A percentile compares a stretch with the other conserved stretches of the same genome.
These are phyloP conservation scores for Ephydatia muelleri DNA, from an alignment of 37 sponge, comb jelly and placozoan species.

Conservation along the genomic window DNA sequence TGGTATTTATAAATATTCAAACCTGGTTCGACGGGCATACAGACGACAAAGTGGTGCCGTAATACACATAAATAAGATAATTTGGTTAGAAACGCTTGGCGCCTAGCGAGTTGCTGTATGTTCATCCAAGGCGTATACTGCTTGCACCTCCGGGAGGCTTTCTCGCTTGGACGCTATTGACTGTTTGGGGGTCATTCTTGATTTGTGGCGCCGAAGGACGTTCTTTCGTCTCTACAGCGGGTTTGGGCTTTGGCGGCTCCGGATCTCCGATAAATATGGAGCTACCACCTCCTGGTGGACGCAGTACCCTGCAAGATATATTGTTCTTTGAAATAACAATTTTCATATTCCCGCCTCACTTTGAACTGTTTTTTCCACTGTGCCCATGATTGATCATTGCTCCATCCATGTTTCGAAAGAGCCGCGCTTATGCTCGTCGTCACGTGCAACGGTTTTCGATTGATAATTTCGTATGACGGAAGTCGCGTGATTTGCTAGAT, in stretches of 20 bases:
- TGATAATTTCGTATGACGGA: neutral
- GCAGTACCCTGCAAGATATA: slow-evolving; percentile 38
- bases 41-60: too few species aligned
- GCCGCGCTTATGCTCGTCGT: neutral
- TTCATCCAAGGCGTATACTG: neutral
- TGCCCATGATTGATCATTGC: neutral
- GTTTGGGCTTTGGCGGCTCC: slow-evolving; percentile 1
- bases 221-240: neutral
- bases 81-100: too few species aligned
- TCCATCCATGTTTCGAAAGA: neutral
- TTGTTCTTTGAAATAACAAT: neutral
- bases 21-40: too few species aligned
- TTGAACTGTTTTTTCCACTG: neutral
- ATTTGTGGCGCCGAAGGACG: neutral
- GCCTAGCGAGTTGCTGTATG: too few species aligned
- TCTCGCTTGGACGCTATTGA: slow-evolving; percentile 6
- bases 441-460: neutral
- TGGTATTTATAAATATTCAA: too few species aligned
- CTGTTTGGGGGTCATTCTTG: neutral
- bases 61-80: too few species aligned
- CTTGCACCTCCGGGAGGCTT: neutral
- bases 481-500: neutral
- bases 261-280: slow-evolving; percentile 38
- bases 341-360: neutral
- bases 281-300: slow-evolving; percentile 64